Evolutionary conservation across 2,888 invertebrate genomes (phyloP).

Genomic region (Drosophila koepferae): DNA sequence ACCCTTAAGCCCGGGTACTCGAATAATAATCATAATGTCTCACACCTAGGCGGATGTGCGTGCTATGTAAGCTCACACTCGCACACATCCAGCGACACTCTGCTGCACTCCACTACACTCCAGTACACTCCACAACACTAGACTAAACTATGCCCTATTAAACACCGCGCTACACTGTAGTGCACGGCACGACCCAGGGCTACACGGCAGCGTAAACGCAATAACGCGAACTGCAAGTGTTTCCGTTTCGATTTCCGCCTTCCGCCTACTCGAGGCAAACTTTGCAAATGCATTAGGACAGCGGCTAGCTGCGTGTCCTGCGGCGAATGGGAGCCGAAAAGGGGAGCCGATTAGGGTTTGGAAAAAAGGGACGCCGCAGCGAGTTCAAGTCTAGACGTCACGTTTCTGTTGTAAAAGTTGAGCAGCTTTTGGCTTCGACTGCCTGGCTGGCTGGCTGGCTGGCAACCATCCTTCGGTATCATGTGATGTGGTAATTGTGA

Average conservation of each 20-base stretch:
- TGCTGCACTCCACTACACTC: conserved; percentile 1
- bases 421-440: conserved; percentile 25
- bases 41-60: conserved; percentile 48
- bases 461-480: conserved; percentile 10
- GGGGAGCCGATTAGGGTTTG: not conserved
- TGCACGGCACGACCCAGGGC: conserved; percentile 3
- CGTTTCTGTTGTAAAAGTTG: conserved; percentile 69
- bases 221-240: conserved; percentile 71
- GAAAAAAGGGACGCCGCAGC: not conserved
- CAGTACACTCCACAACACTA: not conserved
- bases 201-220: conserved; percentile 58
- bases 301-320: conserved; percentile 28
- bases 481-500: conserved; percentile 56
- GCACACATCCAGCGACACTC: not conserved
- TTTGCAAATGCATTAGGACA: conserved; percentile 74
- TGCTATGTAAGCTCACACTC: conserved; percentile 15
- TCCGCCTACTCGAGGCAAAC: conserved; percentile 59
- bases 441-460: not conserved
- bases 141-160: conserved; percentile 1
- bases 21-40: conserved; percentile 52
- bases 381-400: conserved; percentile 53
- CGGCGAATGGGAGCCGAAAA: not conserved
- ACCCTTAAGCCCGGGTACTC: conserved; percentile 49
- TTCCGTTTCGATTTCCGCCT: conserved; percentile 76
- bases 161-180: not conserved